Conservation (phyloP, 2,888 invertebrate species). For the Drosophila percnosoma region DNA sequence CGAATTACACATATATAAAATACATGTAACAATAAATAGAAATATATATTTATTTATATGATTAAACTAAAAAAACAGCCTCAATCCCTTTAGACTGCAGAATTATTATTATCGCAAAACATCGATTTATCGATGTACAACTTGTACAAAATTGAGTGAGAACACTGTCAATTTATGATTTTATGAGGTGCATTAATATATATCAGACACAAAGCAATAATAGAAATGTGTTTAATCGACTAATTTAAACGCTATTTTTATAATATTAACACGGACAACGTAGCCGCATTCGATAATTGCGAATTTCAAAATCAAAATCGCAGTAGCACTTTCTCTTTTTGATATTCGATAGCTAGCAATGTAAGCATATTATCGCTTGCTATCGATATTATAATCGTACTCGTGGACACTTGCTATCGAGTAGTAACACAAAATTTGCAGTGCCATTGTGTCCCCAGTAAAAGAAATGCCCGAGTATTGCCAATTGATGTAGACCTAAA, state of each 20-base stretch:
- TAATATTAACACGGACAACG: background rate
- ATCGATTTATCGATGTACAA: background rate
- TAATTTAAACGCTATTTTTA: background rate
- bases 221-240: background rate
- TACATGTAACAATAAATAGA: background rate
- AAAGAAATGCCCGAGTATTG: conserved; percentile 40
- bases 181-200: background rate
- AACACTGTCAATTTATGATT: background rate
- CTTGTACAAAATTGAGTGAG: background rate
- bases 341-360: background rate
- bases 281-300: background rate
- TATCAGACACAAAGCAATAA: background rate
- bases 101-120: background rate
- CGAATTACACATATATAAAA: background rate
- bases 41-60: background rate
- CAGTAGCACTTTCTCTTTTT: background rate
- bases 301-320: background rate
- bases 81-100: background rate
- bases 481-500: conserved; percentile 53
- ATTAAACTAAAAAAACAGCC: background rate
- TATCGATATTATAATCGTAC: conserved; percentile 49
- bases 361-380: conserved; percentile 9
- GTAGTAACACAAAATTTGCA: conserved; percentile 44
- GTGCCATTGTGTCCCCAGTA: conserved; percentile 40
- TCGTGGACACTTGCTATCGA: conserved; percentile 59